phyloP scores from a whole-genome alignment of 1,140 invertebrate species.

The Choristoneura fumiferana region DNA sequence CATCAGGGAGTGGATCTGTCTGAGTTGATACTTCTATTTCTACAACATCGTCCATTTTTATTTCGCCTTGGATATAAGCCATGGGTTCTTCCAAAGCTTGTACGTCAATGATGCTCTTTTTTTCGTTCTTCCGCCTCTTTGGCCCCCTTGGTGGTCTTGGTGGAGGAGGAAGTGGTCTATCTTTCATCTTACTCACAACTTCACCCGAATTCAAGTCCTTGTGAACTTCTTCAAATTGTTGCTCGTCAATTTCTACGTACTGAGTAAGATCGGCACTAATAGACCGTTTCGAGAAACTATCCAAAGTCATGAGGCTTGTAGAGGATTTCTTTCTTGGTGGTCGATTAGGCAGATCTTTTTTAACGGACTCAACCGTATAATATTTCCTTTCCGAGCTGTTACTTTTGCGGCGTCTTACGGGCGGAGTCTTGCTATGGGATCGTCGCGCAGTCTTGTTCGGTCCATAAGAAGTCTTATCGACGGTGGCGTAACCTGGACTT shows the following conservation, averaged over 20 bases:
- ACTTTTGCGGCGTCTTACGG: conserved; percentile 56
- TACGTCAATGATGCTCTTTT: conserved; percentile 43
- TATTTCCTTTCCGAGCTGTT: conserved; percentile 81
- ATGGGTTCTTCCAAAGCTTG: conserved; percentile 26
- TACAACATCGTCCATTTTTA: conserved; percentile 54
- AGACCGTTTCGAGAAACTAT: conserved; percentile 62
- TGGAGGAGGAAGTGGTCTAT: conserved; percentile 88
- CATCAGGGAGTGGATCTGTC: conserved; percentile 89
- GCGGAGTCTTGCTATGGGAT: conserved; percentile 67
- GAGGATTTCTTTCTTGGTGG: conserved; percentile 78
- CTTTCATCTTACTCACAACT: conserved; percentile 88
- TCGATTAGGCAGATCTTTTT: conserved; percentile 52
- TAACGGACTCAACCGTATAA: conserved; percentile 82
- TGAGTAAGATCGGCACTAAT: conserved; percentile 75
- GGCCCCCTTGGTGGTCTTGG: conserved; percentile 85
- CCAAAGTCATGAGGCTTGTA: conserved; percentile 72
- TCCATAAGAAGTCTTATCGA: conserved; percentile 78
- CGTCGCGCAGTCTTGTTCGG: conserved; percentile 48
- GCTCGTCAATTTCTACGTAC: conserved; percentile 82
- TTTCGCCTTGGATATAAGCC: conserved; percentile 25
- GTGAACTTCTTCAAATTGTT: conserved; percentile 67
- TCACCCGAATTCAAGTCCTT: conserved; percentile 84
- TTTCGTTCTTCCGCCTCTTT: conserved; percentile 66
- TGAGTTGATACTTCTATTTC: conserved; percentile 89
- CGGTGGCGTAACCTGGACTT: conserved; percentile 83